Evolutionary conservation across 2,888 invertebrate genomes (phyloP).

Genomic region (Oeneis ivallda): DNA sequence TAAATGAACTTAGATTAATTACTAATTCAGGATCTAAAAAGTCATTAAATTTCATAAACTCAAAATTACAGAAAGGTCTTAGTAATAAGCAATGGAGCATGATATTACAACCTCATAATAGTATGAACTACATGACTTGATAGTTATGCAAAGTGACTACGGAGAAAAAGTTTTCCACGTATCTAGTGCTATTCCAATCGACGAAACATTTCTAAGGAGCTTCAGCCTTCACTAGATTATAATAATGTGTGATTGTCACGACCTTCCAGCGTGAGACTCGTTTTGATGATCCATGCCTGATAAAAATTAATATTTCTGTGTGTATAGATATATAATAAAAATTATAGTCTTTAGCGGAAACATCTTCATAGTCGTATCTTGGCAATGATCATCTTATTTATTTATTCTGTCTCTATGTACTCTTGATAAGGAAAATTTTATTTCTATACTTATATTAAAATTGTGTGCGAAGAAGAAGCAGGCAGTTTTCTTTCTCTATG

Average conservation of each 20-base stretch:
- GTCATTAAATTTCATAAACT: no score
- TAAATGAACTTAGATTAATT: no score
- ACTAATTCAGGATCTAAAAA: no score
- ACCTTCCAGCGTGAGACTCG: constrained; percentile 5
- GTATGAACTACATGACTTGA: not conserved
- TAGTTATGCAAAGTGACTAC: not conserved
- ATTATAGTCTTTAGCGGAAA: not conserved
- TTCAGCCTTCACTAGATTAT: constrained; percentile 25
- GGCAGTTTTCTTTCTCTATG: no score
- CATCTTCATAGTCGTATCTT: not conserved
- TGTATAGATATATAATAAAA: not conserved
- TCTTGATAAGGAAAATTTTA: not conserved
- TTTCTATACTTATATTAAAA: not conserved
- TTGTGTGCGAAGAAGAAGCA: not conserved
- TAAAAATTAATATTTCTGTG: not conserved
- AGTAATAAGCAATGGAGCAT: no score
- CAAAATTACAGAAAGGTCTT: no score
- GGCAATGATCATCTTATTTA: not conserved
- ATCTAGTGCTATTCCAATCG: constrained; percentile 25
- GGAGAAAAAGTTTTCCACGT: constrained; percentile 16
- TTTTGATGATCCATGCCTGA: not conserved
- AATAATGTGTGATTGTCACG: constrained; percentile 26
- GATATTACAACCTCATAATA: not conserved
- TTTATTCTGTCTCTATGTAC: not conserved
- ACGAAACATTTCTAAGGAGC: constrained; percentile 14